Conservation (phyloP, 1,140 invertebrate genomes). For the Mactra quadrangularis region DNA sequence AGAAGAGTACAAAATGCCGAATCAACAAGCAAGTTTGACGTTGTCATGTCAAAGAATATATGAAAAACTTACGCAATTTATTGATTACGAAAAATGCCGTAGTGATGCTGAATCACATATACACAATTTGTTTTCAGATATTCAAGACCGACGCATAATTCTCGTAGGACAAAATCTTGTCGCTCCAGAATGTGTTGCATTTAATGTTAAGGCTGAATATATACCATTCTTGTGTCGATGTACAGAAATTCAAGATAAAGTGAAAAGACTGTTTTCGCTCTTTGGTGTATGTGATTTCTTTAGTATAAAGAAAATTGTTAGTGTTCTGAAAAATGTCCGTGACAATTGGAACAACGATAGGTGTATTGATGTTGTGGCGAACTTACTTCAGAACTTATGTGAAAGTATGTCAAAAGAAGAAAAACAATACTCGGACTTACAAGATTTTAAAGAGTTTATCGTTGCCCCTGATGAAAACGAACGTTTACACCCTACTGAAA, state of each 20-base stretch:
- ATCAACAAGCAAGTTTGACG: background rate
- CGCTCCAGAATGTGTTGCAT: conserved; percentile 16
- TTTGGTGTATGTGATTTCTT: conserved; percentile 49
- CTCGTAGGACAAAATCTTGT: conserved; percentile 25
- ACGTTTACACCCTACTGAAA: conserved; percentile 17
- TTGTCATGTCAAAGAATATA: too few species aligned
- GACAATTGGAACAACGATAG: background rate
- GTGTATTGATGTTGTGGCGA: conserved; percentile 5
- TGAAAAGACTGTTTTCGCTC: conserved; percentile 2
- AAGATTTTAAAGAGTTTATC: conserved; percentile 7
- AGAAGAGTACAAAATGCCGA: background rate
- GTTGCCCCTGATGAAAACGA: conserved; percentile 56
- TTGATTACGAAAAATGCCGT: background rate
- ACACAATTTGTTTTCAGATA: background rate
- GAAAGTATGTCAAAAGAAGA: conserved; percentile 21
- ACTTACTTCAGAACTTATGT: conserved; percentile 10
- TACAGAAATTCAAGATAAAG: background rate
- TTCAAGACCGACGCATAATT: background rate
- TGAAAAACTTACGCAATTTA: too few species aligned
- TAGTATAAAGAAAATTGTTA: conserved; percentile 6
- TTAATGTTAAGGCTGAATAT: conserved; percentile 18
- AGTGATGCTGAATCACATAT: background rate
- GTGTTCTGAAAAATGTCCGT: conserved; percentile 1
- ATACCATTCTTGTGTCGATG: conserved; percentile 22
- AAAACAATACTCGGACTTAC: background rate